Conservation (phyloP, 2,113 vertebrate species). For the Sander vitreus region DNA sequence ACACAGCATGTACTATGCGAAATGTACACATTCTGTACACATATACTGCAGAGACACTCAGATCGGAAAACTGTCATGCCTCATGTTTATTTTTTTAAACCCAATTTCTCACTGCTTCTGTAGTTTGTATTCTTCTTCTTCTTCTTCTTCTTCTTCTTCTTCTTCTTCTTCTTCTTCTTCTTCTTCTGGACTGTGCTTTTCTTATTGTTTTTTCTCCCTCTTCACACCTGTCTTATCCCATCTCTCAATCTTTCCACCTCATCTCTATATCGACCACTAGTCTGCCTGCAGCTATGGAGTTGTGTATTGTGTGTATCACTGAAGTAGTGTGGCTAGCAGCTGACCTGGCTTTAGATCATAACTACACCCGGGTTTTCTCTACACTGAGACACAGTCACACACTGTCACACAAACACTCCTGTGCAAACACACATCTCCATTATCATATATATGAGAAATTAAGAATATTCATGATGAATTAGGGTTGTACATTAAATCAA, state of each 20-base stretch:
- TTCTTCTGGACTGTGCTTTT: background rate
- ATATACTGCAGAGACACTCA: background rate
- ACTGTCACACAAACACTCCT: constrained; percentile 35
- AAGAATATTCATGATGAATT: constrained; percentile 71
- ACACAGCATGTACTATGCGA: background rate
- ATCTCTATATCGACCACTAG: background rate
- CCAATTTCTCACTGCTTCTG: background rate
- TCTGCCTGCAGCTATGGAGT: constrained; percentile 8
- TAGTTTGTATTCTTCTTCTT: background rate
- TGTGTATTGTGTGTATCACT: constrained; percentile 18
- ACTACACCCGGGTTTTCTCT: constrained; percentile 16
- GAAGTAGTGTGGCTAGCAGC: constrained; percentile 19
- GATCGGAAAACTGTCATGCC: background rate
- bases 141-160: background rate
- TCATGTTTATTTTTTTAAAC: background rate
- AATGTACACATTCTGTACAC: background rate
- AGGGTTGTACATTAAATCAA: constrained; percentile 66
- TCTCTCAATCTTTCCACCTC: background rate
- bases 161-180: background rate
- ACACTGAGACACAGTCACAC: constrained; percentile 23
- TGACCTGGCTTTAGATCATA: constrained; percentile 27
- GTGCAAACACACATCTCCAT: constrained; percentile 59
- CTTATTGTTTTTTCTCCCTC: background rate
- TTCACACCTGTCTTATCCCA: background rate
- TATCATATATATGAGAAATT: constrained; percentile 80